These are phyloP conservation scores for Trachelus iudaicus DNA, from an alignment of 2,888 invertebrate genomes.

Conservation along the genomic window DNA sequence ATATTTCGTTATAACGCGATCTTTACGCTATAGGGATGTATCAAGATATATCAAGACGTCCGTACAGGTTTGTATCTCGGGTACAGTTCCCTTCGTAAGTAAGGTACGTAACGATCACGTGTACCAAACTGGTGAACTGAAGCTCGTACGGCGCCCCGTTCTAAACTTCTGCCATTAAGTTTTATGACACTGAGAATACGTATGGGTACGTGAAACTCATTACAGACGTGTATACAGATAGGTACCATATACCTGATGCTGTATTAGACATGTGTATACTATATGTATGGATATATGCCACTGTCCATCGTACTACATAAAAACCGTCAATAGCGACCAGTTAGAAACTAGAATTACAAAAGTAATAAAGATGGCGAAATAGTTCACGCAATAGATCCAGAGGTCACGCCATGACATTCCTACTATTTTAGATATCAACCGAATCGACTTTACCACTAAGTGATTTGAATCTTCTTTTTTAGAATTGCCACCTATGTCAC, in stretches of 20 bases:
- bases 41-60: background rate
- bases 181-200: background rate
- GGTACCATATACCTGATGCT: background rate
- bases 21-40: background rate
- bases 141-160: background rate
- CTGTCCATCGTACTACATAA: background rate
- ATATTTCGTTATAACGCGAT: background rate
- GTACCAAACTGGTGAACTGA: background rate
- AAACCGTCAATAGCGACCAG: background rate
- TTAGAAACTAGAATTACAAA: background rate
- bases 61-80: background rate
- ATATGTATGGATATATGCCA: background rate
- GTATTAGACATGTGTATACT: background rate
- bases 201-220: background rate
- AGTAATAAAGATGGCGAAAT: background rate
- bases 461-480: background rate
- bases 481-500: background rate
- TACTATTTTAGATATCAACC: background rate
- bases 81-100: background rate
- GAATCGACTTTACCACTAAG: background rate
- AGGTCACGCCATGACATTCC: background rate
- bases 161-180: slow-evolving; percentile 8
- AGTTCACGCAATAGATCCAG: background rate
- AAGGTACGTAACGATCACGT: background rate
- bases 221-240: background rate